These are phyloP conservation scores for Sicus ferrugineus DNA, from an alignment of 2,888 invertebrate genomes.

Conservation along the genomic window DNA sequence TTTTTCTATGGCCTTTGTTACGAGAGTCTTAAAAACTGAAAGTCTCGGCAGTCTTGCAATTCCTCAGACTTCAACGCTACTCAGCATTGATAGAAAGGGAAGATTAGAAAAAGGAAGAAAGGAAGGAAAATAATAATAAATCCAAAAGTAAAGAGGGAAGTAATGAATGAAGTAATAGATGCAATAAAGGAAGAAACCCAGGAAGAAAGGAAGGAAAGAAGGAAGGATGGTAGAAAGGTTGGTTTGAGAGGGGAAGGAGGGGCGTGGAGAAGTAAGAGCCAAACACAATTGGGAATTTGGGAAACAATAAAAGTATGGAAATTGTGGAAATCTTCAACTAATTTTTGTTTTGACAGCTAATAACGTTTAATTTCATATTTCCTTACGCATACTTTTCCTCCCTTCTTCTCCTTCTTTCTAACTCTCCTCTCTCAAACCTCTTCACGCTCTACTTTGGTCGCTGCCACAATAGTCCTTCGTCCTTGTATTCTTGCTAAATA, in stretches of 20 bases:
- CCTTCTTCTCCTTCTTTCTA: no score
- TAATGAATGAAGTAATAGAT: no score
- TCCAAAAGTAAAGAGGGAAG: no score
- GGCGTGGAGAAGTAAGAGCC: neutral
- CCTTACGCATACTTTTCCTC: neutral
- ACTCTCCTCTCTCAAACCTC: neutral
- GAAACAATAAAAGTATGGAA: neutral
- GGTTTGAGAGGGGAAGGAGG: neutral
- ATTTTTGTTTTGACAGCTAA: constrained; percentile 31
- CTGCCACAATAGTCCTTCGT: neutral
- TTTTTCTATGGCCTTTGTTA: no score
- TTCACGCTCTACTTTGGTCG: neutral
- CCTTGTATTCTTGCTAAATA: neutral
- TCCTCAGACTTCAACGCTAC: no score
- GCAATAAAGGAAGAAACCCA: neutral
- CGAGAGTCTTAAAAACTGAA: no score
- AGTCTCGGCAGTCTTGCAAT: no score
- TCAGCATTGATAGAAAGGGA: no score
- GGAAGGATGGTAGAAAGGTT: neutral
- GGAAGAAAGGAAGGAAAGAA: neutral
- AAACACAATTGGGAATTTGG: neutral
- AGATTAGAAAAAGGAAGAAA: no score
- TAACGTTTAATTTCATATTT: constrained; percentile 28
- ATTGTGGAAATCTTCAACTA: constrained; percentile 24
- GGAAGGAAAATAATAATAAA: no score